Conservation (phyloP, 2,797 vertebrate genomes). For the Aeoliscus strigatus region DNA sequence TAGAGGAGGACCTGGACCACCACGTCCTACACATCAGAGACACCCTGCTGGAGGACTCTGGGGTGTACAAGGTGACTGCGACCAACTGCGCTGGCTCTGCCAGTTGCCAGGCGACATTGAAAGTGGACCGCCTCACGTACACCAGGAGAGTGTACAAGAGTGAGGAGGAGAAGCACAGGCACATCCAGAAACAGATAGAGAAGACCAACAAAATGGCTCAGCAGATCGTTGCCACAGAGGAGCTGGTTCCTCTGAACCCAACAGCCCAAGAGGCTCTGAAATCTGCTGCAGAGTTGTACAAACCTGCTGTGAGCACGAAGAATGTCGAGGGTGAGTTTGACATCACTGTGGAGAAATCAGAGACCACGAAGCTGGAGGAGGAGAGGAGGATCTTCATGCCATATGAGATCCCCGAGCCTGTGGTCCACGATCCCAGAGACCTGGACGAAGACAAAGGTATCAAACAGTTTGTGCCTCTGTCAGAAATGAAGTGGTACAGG, state of each 20-base stretch:
- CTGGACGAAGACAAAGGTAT: slow-evolving; percentile 89
- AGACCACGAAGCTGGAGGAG: slow-evolving; percentile 84
- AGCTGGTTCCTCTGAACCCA: slow-evolving; percentile 81
- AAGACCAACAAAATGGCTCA: slow-evolving; percentile 96
- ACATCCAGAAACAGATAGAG: slow-evolving; percentile 90
- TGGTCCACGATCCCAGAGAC: slow-evolving; percentile 73
- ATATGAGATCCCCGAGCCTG: slow-evolving; percentile 89
- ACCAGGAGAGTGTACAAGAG: slow-evolving; percentile 89
- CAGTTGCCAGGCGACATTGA: slow-evolving; percentile 91
- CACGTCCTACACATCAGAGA: slow-evolving; percentile 90
- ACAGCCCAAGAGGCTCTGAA: slow-evolving; percentile 93
- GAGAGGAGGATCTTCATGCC: slow-evolving; percentile 91
- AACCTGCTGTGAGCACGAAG: slow-evolving; percentile 95
- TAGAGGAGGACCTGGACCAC: slow-evolving; percentile 89
- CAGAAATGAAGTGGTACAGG: slow-evolving; percentile 99
- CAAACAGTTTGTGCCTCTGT: slow-evolving; percentile 92
- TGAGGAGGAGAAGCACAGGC: slow-evolving; percentile 83
- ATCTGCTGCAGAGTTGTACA: slow-evolving; percentile 92
- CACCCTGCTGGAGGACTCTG: slow-evolving; percentile 93
- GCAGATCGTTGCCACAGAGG: slow-evolving; percentile 83
- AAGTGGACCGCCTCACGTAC: slow-evolving; percentile 89
- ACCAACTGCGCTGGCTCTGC: slow-evolving; percentile 89
- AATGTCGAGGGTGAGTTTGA: slow-evolving; percentile 93
- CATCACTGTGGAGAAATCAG: slow-evolving; percentile 76
- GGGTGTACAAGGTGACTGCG: slow-evolving; percentile 93